Evolutionary conservation across 23 tunicate genomes (phyloP).

Genomic region (Phallusia fumigata): DNA sequence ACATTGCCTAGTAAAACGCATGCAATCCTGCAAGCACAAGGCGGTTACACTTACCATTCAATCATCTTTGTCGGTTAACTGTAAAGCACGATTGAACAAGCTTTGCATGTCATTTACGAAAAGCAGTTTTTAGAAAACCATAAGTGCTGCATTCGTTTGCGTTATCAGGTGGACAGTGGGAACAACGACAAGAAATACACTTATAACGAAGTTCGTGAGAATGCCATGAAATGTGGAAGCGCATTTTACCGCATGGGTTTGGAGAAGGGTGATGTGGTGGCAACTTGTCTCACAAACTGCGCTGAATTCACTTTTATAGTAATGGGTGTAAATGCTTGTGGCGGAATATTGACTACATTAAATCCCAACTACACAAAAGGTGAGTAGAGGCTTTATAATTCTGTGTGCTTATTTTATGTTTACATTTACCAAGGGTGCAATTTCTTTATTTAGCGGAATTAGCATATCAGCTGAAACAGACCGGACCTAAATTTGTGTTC

Average conservation of each 20-base stretch:
- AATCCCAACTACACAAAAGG: constrained; percentile 34
- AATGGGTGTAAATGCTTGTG: constrained; percentile 36
- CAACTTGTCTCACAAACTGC: constrained; percentile 34
- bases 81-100: too few relatives aligned
- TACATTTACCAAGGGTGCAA: not conserved
- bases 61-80: too few relatives aligned
- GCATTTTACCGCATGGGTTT: constrained; percentile 29
- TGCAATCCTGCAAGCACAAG: too few relatives aligned
- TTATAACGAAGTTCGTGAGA: not conserved
- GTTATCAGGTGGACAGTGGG: not conserved
- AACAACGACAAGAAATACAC: not conserved
- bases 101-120: too few relatives aligned
- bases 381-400: not conserved
- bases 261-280: constrained; percentile 39
- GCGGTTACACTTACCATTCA: too few relatives aligned
- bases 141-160: too few relatives aligned
- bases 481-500: not conserved
- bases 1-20: too few relatives aligned
- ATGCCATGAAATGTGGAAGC: constrained; percentile 34
- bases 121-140: too few relatives aligned
- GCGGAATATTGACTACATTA: constrained; percentile 30
- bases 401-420: too few relatives aligned
- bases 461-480: not conserved
- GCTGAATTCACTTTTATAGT: constrained; percentile 31
- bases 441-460: not conserved